A percentile compares a stretch with the other conserved stretches of the same genome.
Conservation (phyloP, 2,888 invertebrate genomes). For the Magallana nippona region DNA sequence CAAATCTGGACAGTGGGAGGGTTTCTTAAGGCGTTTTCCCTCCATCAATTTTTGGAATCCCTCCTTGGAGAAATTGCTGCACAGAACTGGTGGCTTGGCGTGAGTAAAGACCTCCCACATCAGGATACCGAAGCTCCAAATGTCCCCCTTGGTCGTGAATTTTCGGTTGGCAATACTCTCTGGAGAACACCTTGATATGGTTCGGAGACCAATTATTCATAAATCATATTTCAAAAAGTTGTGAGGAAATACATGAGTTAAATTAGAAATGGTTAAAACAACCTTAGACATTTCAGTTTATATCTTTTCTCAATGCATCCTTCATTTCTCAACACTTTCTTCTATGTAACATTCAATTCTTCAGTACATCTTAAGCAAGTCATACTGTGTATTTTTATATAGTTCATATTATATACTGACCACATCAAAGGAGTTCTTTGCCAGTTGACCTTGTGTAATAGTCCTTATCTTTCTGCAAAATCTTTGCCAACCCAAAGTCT, state of each 20-base stretch:
- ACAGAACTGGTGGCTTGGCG: constrained; percentile 39
- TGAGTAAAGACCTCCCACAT: constrained; percentile 49
- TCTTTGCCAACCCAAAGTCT: constrained; percentile 49
- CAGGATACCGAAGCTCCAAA: constrained; percentile 50
- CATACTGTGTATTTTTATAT: too few species aligned
- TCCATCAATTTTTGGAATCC: constrained; percentile 17
- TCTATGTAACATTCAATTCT: too few species aligned
- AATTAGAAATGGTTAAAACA: too few species aligned
- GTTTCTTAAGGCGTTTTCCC: constrained; percentile 14
- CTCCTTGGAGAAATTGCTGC: constrained; percentile 11
- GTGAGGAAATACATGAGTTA: too few species aligned
- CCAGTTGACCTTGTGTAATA: constrained; percentile 45
- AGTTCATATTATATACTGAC: constrained; percentile 22
- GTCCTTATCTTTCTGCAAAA: constrained; percentile 40
- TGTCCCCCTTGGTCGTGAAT: constrained; percentile 41
- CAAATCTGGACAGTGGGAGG: constrained; percentile 42
- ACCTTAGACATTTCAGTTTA: too few species aligned
- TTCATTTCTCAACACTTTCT: too few species aligned
- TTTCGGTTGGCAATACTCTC: constrained; percentile 37
- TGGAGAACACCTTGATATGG: constrained; percentile 46
- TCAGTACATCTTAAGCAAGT: too few species aligned
- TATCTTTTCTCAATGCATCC: too few species aligned
- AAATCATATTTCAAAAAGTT: too few species aligned
- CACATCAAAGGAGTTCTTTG: constrained; percentile 42
- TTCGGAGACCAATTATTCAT: too few species aligned